These are phyloP conservation scores for Drosophila tani DNA, from an alignment of 1,140 invertebrate genomes.

Conservation along the genomic window DNA sequence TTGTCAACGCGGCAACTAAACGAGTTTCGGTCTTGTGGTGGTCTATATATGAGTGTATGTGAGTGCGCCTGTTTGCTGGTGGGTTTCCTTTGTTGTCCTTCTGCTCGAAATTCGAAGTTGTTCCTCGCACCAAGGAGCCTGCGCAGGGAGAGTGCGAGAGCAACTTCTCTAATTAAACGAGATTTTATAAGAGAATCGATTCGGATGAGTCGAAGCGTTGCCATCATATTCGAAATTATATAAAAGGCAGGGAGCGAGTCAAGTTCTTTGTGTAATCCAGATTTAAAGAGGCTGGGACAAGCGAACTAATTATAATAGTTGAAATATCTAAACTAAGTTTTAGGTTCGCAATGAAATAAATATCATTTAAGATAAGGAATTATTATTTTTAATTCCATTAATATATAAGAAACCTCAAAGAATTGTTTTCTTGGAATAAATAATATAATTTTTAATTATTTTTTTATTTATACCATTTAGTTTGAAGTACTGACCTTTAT, in stretches of 20 bases:
- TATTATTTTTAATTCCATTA: too few species aligned
- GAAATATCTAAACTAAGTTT: too few species aligned
- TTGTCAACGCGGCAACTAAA: conserved; percentile 75
- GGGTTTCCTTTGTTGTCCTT: conserved; percentile 36
- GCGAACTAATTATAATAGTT: too few species aligned
- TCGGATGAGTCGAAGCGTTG: conserved; percentile 8
- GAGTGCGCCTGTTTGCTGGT: conserved; percentile 37
- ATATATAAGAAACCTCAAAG: too few species aligned
- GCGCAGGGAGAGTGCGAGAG: conserved; percentile 3
- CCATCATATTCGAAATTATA: conserved; percentile 37
- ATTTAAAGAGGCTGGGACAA: not conserved
- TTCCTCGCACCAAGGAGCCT: conserved; percentile 15
- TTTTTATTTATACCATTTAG: not conserved
- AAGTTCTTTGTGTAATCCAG: not conserved
- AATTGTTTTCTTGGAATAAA: not conserved
- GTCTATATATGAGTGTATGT: conserved; percentile 47
- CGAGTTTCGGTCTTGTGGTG: conserved; percentile 68
- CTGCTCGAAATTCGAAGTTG: conserved; percentile 45
- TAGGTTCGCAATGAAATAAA: too few species aligned
- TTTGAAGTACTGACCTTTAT: too few species aligned
- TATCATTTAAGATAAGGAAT: too few species aligned
- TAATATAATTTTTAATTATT: not conserved
- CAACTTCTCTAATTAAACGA: conserved; percentile 6
- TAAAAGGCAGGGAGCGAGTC: not conserved
- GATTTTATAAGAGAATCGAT: conserved; percentile 4